Evolutionary conservation across 2,797 vertebrate genomes (phyloP).

Genomic region (Harpagifer antarcticus): DNA sequence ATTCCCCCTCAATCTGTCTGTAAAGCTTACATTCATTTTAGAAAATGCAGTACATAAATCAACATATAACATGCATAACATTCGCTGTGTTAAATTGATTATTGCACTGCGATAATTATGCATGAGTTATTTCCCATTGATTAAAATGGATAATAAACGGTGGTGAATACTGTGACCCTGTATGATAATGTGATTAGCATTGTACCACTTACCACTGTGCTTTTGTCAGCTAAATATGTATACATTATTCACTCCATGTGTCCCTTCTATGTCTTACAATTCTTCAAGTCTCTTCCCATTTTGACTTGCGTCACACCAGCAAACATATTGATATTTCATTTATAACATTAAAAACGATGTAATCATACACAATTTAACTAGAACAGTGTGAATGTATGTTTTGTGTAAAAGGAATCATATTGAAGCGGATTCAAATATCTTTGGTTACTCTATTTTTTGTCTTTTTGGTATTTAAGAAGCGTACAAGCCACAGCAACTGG

Average conservation of each 20-base stretch:
- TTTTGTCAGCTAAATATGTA: constrained; percentile 52
- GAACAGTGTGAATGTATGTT: constrained; percentile 27
- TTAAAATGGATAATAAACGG: constrained; percentile 48
- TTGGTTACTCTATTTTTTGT: constrained; percentile 66
- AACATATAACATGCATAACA: constrained; percentile 45
- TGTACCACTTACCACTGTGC: constrained; percentile 18
- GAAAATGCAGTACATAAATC: constrained; percentile 66
- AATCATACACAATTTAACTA: constrained; percentile 35
- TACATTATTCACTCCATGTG: constrained; percentile 30
- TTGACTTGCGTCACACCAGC: constrained; percentile 52
- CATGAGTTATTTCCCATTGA: constrained; percentile 39
- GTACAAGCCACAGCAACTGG: constrained; percentile 65
- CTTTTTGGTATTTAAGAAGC: constrained; percentile 61
- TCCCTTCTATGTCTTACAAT: constrained; percentile 35
- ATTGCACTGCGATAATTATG: constrained; percentile 73
- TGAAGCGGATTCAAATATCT: constrained; percentile 61
- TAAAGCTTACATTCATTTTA: constrained; percentile 74
- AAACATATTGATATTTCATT: constrained; percentile 39
- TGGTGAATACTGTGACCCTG: constrained; percentile 41
- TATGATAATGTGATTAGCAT: constrained; percentile 41
- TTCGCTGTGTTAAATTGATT: constrained; percentile 60
- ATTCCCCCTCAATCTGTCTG: constrained; percentile 37
- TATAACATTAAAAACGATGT: constrained; percentile 37
- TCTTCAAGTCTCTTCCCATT: constrained; percentile 32
- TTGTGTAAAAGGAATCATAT: constrained; percentile 54